Evolutionary conservation across 2,113 vertebrate species (phyloP), one percentile per base, ranked within the genome.

Genomic region (Ochotona princeps): DNA sequence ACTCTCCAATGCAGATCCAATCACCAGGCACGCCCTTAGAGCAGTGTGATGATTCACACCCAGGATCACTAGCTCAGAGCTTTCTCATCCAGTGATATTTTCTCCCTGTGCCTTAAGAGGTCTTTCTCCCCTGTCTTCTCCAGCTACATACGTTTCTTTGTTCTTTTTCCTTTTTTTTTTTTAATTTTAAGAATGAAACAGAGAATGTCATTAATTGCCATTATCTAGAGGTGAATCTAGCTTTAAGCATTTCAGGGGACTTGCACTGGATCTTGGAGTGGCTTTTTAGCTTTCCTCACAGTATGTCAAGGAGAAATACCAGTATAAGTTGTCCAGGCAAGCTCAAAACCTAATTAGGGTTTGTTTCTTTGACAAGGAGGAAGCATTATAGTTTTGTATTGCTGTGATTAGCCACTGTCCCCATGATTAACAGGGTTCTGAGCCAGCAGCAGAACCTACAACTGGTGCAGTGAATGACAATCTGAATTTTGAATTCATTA

Each of bases 201-300:
- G 25, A 61, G 6, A 18, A 30, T 60, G 23, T 28, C 49, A 81
- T 70, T 63, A 91, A 79, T 57, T 90, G 73, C 20, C 80, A 51
- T 80, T 65, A 74, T 74, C 54, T 35, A 38, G 49, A 76, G 78
- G 6, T 26, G 73, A 73, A 2, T 76, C 54, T 23, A 76, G 90
- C 73, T 82, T 89, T 67, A 96, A 94, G 83, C 35, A 80, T 65
- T 86, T 80, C 81, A 88, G 86, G 85, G 26, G 78, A 63, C 87
- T 93, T 69, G n/a, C 63, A 65, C 28, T 89, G 11, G 54, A 87
- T 57, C 8, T 38, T 57, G 87, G 87, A 90, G 44, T 87, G 69
- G 79, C 63, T 70, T 65, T 91, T 92, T 49, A 44, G 25, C 23
- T 74, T 88, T 89, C 76, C 70, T 82, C 67, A 87, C 76, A 91